Conservation (phyloP, 1,140 invertebrate genomes). For the Neoseiulus cucumeris region DNA sequence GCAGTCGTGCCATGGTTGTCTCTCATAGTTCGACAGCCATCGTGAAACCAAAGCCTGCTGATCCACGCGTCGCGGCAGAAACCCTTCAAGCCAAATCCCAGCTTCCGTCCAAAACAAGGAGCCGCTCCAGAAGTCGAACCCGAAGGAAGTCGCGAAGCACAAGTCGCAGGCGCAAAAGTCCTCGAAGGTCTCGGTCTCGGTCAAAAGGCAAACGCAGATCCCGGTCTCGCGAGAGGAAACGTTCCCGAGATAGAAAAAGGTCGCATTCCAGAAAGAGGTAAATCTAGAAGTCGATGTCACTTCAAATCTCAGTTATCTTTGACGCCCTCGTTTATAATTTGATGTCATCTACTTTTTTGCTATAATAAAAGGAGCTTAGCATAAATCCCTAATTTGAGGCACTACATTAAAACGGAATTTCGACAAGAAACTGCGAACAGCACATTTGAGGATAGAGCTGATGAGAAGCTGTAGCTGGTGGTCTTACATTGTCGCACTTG, state of each 20-base stretch:
- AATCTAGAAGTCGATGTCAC: neutral
- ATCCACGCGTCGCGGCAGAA: neutral
- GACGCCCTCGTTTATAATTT: neutral
- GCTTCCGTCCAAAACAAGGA: conserved; percentile 13
- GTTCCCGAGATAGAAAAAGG: conserved; percentile 18
- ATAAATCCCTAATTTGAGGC: too few relatives aligned
- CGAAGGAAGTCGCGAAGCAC: conserved; percentile 15
- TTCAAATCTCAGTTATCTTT: neutral
- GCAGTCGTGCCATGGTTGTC: conserved; percentile 34
- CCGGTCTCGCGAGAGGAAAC: conserved; percentile 19
- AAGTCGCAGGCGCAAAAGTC: conserved; percentile 14
- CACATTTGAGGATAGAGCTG: too few relatives aligned
- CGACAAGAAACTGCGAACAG: too few relatives aligned
- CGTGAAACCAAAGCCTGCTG: conserved; percentile 9
- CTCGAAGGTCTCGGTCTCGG: conserved; percentile 20
- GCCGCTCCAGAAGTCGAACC: conserved; percentile 10
- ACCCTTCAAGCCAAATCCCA: conserved; percentile 1
- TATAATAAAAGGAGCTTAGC: too few relatives aligned
- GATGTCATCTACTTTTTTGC: too few relatives aligned
- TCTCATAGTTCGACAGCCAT: conserved; percentile 9
- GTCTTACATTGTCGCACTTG: neutral
- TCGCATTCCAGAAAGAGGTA: neutral
- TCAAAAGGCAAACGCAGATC: conserved; percentile 18
- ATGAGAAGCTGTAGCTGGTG: too few relatives aligned
- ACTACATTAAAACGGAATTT: too few relatives aligned